Base-by-base conservation (phyloP, 92 coral and sea anemone genomes). In the Chrysogorgia sp. region DNA sequence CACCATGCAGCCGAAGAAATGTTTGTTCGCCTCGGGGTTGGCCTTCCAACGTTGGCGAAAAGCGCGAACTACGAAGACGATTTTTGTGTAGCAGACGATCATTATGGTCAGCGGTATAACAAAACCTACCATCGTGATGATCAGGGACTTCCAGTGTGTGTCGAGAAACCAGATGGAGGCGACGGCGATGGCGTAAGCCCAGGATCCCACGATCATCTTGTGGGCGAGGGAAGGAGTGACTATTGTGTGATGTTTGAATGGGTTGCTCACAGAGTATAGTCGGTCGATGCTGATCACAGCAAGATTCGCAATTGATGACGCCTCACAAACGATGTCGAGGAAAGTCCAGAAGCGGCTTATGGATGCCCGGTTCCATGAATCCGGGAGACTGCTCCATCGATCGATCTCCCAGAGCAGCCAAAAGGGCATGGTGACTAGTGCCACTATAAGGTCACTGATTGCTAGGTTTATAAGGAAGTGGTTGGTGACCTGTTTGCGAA, bases 281-380 rank as follows among this genome's bases (percentile, higher is more conserved):
- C 99, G 89, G 60, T 96, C 99, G 22, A 96, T 86, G 52, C 97
- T 91, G 58, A 96, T 87, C 56, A 96, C 92, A 87, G 90, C 90
- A 56, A 96, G 70, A 53, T 96, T 96, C 31, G 86, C 92, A 62
- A 96, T 96, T 19, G 99, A 96, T 4, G 92, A 85, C 35, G 90
- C 85, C 5, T 96, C 99, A 58, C 99, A 96, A 2, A 88, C 78
- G 23, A 94, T 86, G 60, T 92, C 99, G 7, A 96, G 71, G 72
- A 92, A 83, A 9, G 47, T 65, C 99, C 99, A 96, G 20, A 82
- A 61, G 58, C 30, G 35, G 23, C 59, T 23, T 48, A 96, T 77
- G 15, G 59, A 76, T 0, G 0, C 1, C 0, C 9, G 2, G 50
- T 96, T 79, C 83, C 89, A 82, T 9, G 77, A 80, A 64, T 81